These are phyloP conservation scores for Sus scrofa DNA, from an alignment of 2,113 vertebrate genomes.

Conservation along the genomic window DNA sequence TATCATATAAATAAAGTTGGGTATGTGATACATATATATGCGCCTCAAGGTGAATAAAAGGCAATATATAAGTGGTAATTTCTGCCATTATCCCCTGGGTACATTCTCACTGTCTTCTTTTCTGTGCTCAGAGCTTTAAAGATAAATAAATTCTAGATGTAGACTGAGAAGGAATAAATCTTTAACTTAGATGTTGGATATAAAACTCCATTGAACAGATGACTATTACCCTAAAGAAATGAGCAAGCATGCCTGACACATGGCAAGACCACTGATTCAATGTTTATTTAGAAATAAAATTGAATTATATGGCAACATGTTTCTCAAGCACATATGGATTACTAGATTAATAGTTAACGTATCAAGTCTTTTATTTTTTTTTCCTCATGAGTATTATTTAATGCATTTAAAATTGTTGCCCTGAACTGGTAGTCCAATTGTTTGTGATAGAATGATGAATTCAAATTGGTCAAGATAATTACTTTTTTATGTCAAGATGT, in stretches of 20 bases:
- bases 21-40: not conserved
- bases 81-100: not conserved
- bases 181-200: not conserved
- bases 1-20: not conserved
- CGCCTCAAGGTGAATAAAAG: not conserved
- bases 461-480: conserved; percentile 1
- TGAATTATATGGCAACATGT: conserved; percentile 65
- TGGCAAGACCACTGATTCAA: conserved; percentile 70
- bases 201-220: conserved; percentile 37
- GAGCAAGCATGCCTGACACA: conserved; percentile 62
- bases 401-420: not conserved
- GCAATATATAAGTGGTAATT: not conserved
- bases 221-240: conserved; percentile 61
- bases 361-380: not conserved
- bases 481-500: not conserved
- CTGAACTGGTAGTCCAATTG: not conserved
- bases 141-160: conserved; percentile 28
- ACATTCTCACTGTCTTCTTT: not conserved
- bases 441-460: not conserved
- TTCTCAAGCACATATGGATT: conserved; percentile 73
- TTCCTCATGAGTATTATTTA: not conserved
- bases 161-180: conserved; percentile 43
- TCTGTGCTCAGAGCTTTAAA: not conserved
- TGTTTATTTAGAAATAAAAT: conserved; percentile 71
- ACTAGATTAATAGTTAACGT: conserved; percentile 60